Conservation (phyloP, 2,113 vertebrate genomes). For the Toxotes jaculatrix region DNA sequence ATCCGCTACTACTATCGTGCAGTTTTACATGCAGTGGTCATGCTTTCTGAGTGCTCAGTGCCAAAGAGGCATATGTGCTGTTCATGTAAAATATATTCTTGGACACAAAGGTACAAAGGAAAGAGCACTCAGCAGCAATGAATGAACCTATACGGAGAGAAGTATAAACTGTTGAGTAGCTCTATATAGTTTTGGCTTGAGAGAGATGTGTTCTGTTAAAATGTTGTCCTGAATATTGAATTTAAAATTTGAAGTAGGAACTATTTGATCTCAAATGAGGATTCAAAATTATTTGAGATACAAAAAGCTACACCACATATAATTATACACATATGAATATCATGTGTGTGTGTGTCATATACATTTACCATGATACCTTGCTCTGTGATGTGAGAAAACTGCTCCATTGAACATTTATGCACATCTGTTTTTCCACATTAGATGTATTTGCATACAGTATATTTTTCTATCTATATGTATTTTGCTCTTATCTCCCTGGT, state of each 20-base stretch:
- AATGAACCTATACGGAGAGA: background rate
- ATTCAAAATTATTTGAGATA: background rate
- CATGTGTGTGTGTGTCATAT: background rate
- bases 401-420: background rate
- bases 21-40: conserved; percentile 30
- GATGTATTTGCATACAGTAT: background rate
- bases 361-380: no score
- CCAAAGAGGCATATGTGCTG: background rate
- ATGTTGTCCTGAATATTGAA: background rate
- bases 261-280: background rate
- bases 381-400: background rate
- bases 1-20: conserved; percentile 1
- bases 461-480: background rate
- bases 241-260: background rate
- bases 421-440: background rate
- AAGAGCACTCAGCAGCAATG: background rate
- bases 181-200: background rate
- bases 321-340: no score
- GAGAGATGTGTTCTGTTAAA: background rate
- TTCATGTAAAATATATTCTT: conserved; percentile 17
- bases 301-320: no score
- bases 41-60: conserved; percentile 19
- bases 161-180: background rate
- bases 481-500: background rate
- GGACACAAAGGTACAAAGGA: conserved; percentile 14